phyloP scores from a whole-genome alignment of 2,888 invertebrate species.

The Congeria kusceri region DNA sequence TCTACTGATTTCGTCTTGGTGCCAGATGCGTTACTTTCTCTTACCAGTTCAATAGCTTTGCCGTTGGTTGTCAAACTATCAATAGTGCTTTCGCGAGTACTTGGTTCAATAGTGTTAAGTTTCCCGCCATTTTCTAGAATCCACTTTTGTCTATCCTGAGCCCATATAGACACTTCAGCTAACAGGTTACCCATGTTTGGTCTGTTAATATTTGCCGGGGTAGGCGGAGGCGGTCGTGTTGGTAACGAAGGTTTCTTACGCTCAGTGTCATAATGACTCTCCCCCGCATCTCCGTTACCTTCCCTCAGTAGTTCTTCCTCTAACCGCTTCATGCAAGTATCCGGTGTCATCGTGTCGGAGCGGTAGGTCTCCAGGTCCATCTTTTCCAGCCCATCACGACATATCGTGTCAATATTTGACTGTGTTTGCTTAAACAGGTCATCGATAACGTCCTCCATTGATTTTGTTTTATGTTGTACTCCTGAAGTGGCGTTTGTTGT shows the following conservation, averaged over 20 bases:
- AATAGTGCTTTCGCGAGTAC: conserved; percentile 31
- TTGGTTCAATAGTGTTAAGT: conserved; percentile 2
- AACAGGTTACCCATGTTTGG: conserved; percentile 49
- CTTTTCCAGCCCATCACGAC: conserved; percentile 52
- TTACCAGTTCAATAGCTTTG: conserved; percentile 40
- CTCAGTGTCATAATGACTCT: conserved; percentile 9
- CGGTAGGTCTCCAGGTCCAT: conserved; percentile 52
- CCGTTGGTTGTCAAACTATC: conserved; percentile 31
- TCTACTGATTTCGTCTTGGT: not conserved
- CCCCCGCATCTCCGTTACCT: not conserved
- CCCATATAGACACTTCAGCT: conserved; percentile 57
- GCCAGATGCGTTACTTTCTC: no score
- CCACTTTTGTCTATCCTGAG: conserved; percentile 60
- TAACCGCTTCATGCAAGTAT: conserved; percentile 46
- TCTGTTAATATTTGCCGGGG: not conserved
- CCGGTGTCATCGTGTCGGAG: conserved; percentile 53
- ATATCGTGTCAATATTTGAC: conserved; percentile 53
- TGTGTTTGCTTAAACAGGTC: conserved; percentile 54
- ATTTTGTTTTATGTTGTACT: conserved; percentile 12
- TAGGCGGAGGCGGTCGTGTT: conserved; percentile 1
- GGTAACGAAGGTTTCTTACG: conserved; percentile 1
- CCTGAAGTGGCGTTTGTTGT: not conserved
- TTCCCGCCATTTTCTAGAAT: conserved; percentile 37
- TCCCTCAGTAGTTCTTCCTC: conserved; percentile 37
- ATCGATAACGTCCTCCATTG: conserved; percentile 60